These are phyloP conservation scores for Phrynocephalus guinanensis DNA, from an alignment of 2,797 vertebrate genomes.

Conservation along the genomic window DNA sequence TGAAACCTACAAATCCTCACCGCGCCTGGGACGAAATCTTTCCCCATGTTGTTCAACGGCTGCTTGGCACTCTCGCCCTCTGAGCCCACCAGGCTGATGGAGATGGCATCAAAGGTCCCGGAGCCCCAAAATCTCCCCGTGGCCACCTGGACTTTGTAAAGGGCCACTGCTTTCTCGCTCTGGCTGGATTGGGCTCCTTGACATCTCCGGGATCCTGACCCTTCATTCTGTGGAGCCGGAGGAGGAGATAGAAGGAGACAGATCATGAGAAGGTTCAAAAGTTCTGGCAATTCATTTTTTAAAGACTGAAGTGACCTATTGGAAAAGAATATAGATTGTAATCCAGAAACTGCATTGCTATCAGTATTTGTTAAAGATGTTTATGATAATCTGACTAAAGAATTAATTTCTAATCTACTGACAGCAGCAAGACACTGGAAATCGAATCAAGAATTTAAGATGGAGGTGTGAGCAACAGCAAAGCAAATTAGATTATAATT, in stretches of 20 bases:
- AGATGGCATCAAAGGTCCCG: slow-evolving; percentile 62
- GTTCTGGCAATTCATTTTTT: too few species aligned
- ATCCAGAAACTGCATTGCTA: too few species aligned
- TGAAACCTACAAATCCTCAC: slow-evolving; percentile 47
- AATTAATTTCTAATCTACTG: too few species aligned
- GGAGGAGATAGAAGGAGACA: not conserved
- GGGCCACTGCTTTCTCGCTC: slow-evolving; percentile 6
- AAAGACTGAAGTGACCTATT: too few species aligned
- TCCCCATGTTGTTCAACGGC: slow-evolving; percentile 66
- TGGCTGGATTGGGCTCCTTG: not conserved
- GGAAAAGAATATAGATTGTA: too few species aligned
- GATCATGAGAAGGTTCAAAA: too few species aligned
- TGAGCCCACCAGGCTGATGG: slow-evolving; percentile 67
- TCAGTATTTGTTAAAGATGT: too few species aligned
- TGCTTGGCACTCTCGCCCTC: slow-evolving; percentile 66
- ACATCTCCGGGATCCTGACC: not conserved
- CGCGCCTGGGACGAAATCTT: slow-evolving; percentile 68
- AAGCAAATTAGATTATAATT: too few species aligned
- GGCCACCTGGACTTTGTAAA: slow-evolving; percentile 72
- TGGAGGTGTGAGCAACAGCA: too few species aligned
- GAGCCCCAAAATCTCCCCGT: slow-evolving; percentile 62
- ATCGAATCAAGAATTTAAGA: too few species aligned
- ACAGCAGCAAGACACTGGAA: too few species aligned
- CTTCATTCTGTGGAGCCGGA: not conserved
- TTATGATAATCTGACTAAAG: too few species aligned